Base-by-base conservation (phyloP, 2,113 vertebrate species). In the Antennarius striatus region DNA sequence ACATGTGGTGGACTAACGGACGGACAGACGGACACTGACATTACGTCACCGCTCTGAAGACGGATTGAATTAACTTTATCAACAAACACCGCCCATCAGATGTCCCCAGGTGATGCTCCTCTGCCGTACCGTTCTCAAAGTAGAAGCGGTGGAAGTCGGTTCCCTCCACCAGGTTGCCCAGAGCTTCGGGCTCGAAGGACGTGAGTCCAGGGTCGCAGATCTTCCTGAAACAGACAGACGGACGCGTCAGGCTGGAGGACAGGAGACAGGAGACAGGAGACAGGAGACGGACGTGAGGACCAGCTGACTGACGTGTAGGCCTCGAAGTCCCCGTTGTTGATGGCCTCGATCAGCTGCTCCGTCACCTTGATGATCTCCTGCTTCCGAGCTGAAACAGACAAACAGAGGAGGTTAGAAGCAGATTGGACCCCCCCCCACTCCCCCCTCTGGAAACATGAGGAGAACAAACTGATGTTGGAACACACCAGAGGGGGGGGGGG, bases 361-460 rank as follows among this genome's bases (percentile, higher is more conserved):
- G 97, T 99, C 63, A 98, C 96, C 90, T 99, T 99, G 74, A 99
- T 98, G 81, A 99, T 98, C 93, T 99, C 97, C 87, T 99, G 97
- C 83, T 98, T 99, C 51, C 96, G 94, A 72, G 95, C 97, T 99
- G 74, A 57, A 51, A 74, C 47, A 77, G 40, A 75, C 32, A 79
- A 29, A 45, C 5, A 45, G 4, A 22, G 14, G 0, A 9, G 0
- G 0, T 71, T 4, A 13, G 12, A 42, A 39, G 10, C 22, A 22
- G 22, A 22, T 39, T 15, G 22, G 1, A 29, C 5, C 15, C 6
- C 40, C 6, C 6, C 1, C 0, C 6, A 7, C 10, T 2, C 2
- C 1, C 29, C 7, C 29, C 32, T 3, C 32, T 2, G 32, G 11
- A 47, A 2, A 50, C 16, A 6, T 43, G 2, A 46, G 9, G 62